Evolutionary conservation across 1,140 invertebrate genomes (phyloP).

Genomic region (Vollenhovia emeryi): DNA sequence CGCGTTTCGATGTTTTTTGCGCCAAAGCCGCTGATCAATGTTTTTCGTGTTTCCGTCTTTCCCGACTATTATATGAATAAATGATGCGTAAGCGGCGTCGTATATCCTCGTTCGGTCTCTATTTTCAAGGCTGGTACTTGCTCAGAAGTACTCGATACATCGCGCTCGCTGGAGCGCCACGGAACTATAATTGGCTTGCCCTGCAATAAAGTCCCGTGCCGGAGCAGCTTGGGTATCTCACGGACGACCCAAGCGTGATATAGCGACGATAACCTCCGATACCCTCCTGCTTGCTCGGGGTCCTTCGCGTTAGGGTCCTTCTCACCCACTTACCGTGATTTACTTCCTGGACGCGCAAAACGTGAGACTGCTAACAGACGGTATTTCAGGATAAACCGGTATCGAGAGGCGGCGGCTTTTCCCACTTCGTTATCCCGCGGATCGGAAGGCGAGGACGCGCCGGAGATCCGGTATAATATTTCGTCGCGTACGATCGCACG

Average conservation of each 20-base stretch:
- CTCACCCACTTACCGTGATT: conserved; percentile 78
- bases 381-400: conserved; percentile 50
- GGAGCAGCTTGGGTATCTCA: conserved; percentile 75
- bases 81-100: conserved; percentile 40
- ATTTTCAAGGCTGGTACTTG: conserved; percentile 61
- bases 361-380: conserved; percentile 66
- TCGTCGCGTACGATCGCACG: not conserved
- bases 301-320: conserved; percentile 68
- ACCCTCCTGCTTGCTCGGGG: conserved; percentile 63
- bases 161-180: conserved; percentile 65
- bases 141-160: conserved; percentile 75
- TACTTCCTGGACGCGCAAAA: conserved; percentile 73
- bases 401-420: conserved; percentile 26
- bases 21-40: not conserved
- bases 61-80: conserved; percentile 33
- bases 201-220: conserved; percentile 76
- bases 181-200: conserved; percentile 78
- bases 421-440: conserved; percentile 28
- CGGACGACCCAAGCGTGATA: conserved; percentile 73
- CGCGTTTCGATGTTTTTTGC: not conserved
- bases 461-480: not conserved
- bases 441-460: not conserved
- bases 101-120: conserved; percentile 63
- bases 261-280: conserved; percentile 78
- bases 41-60: not conserved